These are phyloP conservation scores for Nasua narica DNA, from an alignment of 2,797 vertebrate genomes.

Conservation along the genomic window DNA sequence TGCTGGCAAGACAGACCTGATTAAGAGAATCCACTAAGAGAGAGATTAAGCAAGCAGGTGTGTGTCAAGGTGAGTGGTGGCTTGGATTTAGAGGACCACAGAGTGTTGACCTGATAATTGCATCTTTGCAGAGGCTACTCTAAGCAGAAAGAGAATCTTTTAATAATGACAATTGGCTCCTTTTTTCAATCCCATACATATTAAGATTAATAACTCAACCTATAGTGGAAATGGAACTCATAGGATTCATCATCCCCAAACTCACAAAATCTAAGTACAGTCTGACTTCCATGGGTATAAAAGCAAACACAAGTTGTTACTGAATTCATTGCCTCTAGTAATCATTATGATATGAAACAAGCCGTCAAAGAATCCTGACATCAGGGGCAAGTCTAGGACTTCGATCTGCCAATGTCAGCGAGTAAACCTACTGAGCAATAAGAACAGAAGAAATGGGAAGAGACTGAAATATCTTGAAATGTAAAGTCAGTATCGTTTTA, in stretches of 20 bases:
- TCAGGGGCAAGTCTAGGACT: background rate
- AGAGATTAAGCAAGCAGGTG: conserved; percentile 63
- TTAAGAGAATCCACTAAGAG: conserved; percentile 68
- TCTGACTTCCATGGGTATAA: background rate
- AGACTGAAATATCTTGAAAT: background rate
- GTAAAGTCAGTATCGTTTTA: background rate
- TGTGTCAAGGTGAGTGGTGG: background rate
- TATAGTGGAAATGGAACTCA: background rate
- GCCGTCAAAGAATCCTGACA: background rate
- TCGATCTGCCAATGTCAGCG: background rate
- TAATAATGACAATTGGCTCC: background rate
- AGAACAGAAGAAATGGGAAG: background rate
- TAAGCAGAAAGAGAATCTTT: background rate
- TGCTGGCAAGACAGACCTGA: conserved; percentile 70
- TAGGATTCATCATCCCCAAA: background rate
- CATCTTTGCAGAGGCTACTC: background rate
- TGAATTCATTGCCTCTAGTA: background rate
- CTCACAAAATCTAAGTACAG: background rate
- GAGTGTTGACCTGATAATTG: background rate
- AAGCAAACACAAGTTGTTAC: background rate
- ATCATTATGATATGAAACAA: background rate
- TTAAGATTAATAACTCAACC: conserved; percentile 19
- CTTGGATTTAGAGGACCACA: background rate
- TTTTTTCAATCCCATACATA: background rate
- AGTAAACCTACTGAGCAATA: background rate